Base-by-base conservation (phyloP, 2,113 vertebrate species). In the Cochlearius cochlearius region DNA sequence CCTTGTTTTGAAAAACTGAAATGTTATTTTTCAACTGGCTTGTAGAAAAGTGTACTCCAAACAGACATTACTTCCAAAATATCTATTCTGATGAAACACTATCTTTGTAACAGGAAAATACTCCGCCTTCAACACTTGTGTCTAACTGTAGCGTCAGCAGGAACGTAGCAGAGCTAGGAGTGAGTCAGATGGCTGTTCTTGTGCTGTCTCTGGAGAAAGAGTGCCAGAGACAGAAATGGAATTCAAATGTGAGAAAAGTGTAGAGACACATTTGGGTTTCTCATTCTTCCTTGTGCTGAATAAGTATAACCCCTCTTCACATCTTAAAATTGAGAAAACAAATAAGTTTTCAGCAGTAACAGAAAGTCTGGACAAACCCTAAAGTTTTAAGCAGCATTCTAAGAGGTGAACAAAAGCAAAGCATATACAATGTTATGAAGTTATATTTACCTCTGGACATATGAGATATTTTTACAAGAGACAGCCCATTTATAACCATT, bases 401-500 rank as follows among this genome's bases (percentile, higher is more conserved):
- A 29, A 64, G 23, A 74, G 15, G 53, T 32, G 16, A 87, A 78
- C 22, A 73, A 75, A 89, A 50, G 8, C 8, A 53, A 92, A 95
- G 20, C 26, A 23, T 67, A n/a, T 52, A 13, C 3, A 68, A 3
- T 34, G 26, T 14, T 77, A 49, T 72, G 74, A 92, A 22, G 25
- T 80, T 95, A n/a, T 73, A 52, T 87, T 94, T 96, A 72, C 34
- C 58, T 93, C 64, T 83, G 74, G 23, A 71, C 18, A 47, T 36
- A 75, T 19, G 47, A 92, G 50, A 50, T 82, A 80, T 88, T 88
- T 93, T 96, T 74, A 32, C 52, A 64, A 79, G 47, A 93, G 68
- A n/a, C 41, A 88, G 63, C 34, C 39, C 41, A 96, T 97, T 81
- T 88, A 88, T 95, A 95, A 95, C 87, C n/a, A 90, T 97, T 96